phyloP scores from a whole-genome alignment of 2,113 vertebrate genomes.

The Amphiprion ocellaris region DNA sequence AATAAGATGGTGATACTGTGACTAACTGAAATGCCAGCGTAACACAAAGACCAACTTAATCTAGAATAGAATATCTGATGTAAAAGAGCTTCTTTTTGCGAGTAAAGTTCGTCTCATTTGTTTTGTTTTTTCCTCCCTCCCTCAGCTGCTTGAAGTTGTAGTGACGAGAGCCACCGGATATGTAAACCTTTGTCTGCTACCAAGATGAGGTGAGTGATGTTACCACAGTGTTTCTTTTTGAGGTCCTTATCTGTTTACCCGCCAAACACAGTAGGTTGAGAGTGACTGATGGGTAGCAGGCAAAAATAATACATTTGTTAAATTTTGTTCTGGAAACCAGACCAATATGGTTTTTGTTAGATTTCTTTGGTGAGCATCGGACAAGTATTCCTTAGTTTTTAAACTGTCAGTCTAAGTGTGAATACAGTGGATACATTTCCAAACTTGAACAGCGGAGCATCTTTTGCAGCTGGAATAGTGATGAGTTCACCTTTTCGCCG shows the following conservation, averaged over 20 bases:
- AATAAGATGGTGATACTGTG: constrained; percentile 75
- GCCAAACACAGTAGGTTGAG: neutral
- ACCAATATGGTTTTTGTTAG: no score
- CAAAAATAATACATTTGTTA: no score
- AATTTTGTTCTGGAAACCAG: neutral
- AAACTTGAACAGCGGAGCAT: neutral
- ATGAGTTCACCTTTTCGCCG: constrained; percentile 73
- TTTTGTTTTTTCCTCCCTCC: neutral
- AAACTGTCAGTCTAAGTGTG: no score
- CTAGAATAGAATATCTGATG: neutral
- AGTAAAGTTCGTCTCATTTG: neutral
- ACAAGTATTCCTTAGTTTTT: neutral
- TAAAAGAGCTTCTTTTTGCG: no score
- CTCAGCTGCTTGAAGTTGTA: neutral
- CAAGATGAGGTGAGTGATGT: constrained; percentile 34
- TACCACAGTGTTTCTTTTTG: neutral
- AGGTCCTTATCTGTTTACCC: neutral
- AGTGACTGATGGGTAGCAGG: no score
- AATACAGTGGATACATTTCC: no score
- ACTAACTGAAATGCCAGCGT: constrained; percentile 65
- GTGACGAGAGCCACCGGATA: neutral
- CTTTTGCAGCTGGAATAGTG: constrained; percentile 54
- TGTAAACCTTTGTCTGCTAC: neutral
- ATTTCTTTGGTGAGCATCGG: no score
- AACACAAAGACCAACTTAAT: neutral